Conservation (phyloP, 1,140 invertebrate genomes). For the Tetraneura akinire region DNA sequence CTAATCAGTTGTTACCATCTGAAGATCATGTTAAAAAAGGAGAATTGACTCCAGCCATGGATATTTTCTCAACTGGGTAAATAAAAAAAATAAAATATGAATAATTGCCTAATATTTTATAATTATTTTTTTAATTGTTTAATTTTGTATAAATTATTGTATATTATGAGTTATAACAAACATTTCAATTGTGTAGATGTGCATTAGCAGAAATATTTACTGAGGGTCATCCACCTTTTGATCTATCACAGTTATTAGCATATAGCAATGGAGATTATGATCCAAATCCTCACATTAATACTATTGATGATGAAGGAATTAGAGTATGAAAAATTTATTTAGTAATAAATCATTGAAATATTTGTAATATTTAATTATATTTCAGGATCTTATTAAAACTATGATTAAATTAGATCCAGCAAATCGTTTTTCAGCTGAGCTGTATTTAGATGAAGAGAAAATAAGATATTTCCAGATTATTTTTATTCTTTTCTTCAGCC, state of each 20-base stretch:
- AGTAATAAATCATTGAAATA: background rate
- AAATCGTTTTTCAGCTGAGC: slow-evolving; percentile 78
- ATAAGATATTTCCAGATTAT: slow-evolving; percentile 88
- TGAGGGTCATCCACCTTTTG: slow-evolving; percentile 88
- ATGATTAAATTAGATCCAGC: slow-evolving; percentile 88
- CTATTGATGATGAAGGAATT: slow-evolving; percentile 71
- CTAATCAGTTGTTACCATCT: slow-evolving; percentile 61
- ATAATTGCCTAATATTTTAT: no score
- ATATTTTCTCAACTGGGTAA: slow-evolving; percentile 95
- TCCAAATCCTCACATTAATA: slow-evolving; percentile 59
- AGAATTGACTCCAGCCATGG: slow-evolving; percentile 88
- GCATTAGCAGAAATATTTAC: slow-evolving; percentile 92
- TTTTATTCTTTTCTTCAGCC: slow-evolving; percentile 90
- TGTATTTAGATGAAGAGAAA: slow-evolving; percentile 85
- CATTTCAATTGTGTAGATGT: slow-evolving; percentile 67
- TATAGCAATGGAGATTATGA: slow-evolving; percentile 72
- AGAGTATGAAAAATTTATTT: slow-evolving; percentile 57
- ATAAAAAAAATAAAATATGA: slow-evolving; percentile 43
- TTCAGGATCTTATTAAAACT: slow-evolving; percentile 68
- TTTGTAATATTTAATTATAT: slow-evolving; percentile 37
- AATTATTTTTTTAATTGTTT: no score
- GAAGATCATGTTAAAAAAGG: slow-evolving; percentile 69
- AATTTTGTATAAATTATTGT: no score
- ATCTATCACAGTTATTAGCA: slow-evolving; percentile 84
- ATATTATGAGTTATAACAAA: slow-evolving; percentile 39